Base-by-base conservation (phyloP, 2,797 vertebrate genomes). In the Sebastes matsubarae region DNA sequence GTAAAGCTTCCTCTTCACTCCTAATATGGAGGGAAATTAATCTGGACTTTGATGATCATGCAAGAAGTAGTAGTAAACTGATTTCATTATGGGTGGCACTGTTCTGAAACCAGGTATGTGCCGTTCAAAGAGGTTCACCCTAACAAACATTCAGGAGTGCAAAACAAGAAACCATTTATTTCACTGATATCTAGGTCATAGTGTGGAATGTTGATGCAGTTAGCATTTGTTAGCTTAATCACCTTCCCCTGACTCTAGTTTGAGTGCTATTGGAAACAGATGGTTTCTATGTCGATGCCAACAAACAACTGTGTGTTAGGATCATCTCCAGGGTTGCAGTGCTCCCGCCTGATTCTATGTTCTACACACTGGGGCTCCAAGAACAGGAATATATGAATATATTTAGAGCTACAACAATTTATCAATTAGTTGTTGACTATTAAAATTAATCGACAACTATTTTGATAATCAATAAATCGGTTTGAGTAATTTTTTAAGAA, bases 241-340 rank as follows among this genome's bases (percentile, higher is more conserved):
- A 67, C 14, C 25, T 57, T 89, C 91, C 59, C 91, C 88, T 95
- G 94, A 96, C 86, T 88, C 81, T 5, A 61, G 72, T 78, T 70
- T 80, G 77, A 82, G 74, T 36, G 60, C 5, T 12, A 72, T 88
- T 87, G 77, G 60, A 79, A 86, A 88, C 84, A 91, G 68, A 84
- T 74, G 76, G 77, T 87, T 82, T 79, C 71, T 57, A 34, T 87
- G 77, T 2, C 34, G 16, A 65, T 36, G 24, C 61, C 57, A 76
- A 83, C 74, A 87, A 87, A 81, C 84, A 79, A 2, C 76, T 74
- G 67, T 66, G 63, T 86, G 75, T 78, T 65, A 4, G 68, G 64
- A 70, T 75, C 42, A 42, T 88, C 65, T 77, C 54, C 63, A 52
- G 25, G 30, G 32, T 12, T 65, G 67, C 68, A 65, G 42, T 14